Evolutionary conservation across 2,888 invertebrate genomes (phyloP).

Genomic region (Coelopa pilipes): DNA sequence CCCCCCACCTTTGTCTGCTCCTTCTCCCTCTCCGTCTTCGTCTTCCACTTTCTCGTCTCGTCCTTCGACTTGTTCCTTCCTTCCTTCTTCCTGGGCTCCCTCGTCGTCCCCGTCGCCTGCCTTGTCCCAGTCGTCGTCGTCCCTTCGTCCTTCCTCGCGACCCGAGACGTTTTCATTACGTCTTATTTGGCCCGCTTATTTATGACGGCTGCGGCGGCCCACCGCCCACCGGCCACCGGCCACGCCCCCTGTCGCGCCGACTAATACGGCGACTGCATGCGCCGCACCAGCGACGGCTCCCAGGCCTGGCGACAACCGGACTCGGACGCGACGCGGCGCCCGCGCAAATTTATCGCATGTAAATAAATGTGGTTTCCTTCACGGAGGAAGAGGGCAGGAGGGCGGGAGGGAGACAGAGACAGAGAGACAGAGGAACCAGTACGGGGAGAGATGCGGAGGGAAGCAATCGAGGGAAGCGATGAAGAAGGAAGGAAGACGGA

Average conservation of each 20-base stretch:
- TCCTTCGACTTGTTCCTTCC: too few relatives aligned
- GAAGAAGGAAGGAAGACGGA: too few relatives aligned
- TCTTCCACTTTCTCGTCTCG: background rate
- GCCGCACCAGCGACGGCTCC: background rate
- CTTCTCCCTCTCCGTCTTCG: too few relatives aligned
- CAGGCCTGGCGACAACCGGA: background rate
- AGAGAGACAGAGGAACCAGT: too few relatives aligned
- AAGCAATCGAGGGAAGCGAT: too few relatives aligned
- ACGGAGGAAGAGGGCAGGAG: too few relatives aligned
- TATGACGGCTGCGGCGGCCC: slow-evolving; percentile 10
- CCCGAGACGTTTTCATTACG: background rate
- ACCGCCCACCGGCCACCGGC: background rate
- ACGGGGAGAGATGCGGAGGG: too few relatives aligned
- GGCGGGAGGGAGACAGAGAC: too few relatives aligned
- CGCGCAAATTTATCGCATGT: background rate
- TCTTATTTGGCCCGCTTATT: slow-evolving; percentile 19
- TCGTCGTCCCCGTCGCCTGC: background rate
- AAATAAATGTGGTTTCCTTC: slow-evolving; percentile 10
- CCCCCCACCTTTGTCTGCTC: too few relatives aligned
- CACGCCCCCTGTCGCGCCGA: background rate
- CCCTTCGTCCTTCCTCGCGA: too few relatives aligned
- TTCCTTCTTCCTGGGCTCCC: background rate
- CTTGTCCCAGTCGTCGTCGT: too few relatives aligned
- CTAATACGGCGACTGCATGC: slow-evolving; percentile 11
- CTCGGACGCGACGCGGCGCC: background rate